These are phyloP conservation scores for Larimichthys crocea DNA, from an alignment of 2,113 vertebrate genomes.

Conservation along the genomic window DNA sequence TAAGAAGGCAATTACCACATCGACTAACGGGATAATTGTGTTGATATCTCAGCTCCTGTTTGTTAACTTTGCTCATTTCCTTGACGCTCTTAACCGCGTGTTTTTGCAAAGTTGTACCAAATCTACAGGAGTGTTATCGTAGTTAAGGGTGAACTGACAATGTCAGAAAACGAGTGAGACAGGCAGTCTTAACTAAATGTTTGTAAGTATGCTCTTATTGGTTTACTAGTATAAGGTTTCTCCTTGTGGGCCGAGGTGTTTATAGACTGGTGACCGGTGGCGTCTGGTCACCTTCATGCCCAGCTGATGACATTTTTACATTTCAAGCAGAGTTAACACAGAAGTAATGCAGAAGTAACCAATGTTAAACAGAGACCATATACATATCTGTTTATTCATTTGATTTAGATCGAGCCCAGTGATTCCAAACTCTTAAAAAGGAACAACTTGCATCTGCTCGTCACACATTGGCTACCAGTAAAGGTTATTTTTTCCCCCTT, in stretches of 20 bases:
- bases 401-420: too few relatives aligned
- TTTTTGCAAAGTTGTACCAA: neutral
- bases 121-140: neutral
- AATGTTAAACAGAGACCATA: neutral
- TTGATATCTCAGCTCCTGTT: neutral
- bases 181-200: neutral
- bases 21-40: neutral
- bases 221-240: neutral
- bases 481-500: too few relatives aligned
- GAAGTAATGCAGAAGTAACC: neutral
- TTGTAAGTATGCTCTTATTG: neutral
- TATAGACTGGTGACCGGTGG: slow-evolving; percentile 50
- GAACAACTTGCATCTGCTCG: too few relatives aligned
- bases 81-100: neutral
- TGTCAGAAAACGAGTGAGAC: neutral
- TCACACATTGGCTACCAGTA: too few relatives aligned
- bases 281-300: slow-evolving; percentile 12
- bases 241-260: slow-evolving; percentile 44
- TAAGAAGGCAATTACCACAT: slow-evolving; percentile 1
- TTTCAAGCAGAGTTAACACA: slow-evolving; percentile 23
- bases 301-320: slow-evolving; percentile 61
- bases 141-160: too few relatives aligned
- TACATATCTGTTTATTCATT: neutral
- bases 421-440: too few relatives aligned
- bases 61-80: neutral